Evolutionary conservation across 2,888 invertebrate genomes (phyloP).

Genomic region (Tetramorium bicarinatum): DNA sequence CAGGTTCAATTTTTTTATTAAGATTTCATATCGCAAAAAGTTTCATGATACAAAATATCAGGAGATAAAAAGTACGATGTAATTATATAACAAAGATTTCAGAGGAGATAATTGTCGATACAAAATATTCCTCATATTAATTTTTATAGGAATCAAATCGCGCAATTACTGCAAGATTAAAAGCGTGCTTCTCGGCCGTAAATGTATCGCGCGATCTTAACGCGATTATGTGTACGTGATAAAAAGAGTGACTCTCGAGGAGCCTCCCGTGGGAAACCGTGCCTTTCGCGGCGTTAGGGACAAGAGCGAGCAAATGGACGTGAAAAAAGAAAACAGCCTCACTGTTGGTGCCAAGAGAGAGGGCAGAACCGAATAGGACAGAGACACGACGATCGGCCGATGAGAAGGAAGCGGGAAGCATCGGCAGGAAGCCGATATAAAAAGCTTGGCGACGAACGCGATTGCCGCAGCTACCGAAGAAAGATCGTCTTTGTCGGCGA

Average conservation of each 20-base stretch:
- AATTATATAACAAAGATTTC: not conserved
- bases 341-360: conserved; percentile 70
- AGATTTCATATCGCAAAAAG: not conserved
- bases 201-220: conserved; percentile 42
- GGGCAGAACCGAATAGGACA: conserved; percentile 70
- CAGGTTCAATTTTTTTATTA: not conserved
- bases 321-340: conserved; percentile 76
- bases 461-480: conserved; percentile 74
- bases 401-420: conserved; percentile 69
- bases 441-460: conserved; percentile 82
- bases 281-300: conserved; percentile 80
- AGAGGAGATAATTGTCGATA: not conserved
- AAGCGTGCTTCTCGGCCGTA: not conserved
- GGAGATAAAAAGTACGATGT: not conserved
- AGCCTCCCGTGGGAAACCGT: conserved; percentile 82
- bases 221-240: conserved; percentile 53
- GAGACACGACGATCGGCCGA: conserved; percentile 77
- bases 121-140: not conserved
- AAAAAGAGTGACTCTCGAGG: conserved; percentile 66
- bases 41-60: not conserved
- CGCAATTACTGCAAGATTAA: conserved; percentile 21
- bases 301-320: conserved; percentile 80
- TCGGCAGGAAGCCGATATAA: conserved; percentile 76
- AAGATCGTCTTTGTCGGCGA: conserved; percentile 86
- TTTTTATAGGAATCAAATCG: not conserved